phyloP scores from a whole-genome alignment of 2,113 vertebrate species.

The Euleptes europaea region DNA sequence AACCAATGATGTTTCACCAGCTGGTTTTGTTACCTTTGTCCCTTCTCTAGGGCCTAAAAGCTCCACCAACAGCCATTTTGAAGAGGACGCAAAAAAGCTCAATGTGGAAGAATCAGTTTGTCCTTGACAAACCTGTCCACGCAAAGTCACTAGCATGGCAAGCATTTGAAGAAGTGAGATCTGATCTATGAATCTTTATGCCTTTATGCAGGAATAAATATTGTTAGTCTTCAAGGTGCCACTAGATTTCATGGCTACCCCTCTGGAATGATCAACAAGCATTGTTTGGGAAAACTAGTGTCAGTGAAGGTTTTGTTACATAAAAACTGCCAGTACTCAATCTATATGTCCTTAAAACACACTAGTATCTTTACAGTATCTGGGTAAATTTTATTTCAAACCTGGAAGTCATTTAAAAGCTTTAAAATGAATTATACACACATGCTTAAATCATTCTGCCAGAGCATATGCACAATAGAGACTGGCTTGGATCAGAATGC shows the following conservation, averaged over 20 bases:
- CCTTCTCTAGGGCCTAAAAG: not conserved
- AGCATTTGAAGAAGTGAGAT: too few species aligned
- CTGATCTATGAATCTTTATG: too few species aligned
- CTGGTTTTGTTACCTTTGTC: not conserved
- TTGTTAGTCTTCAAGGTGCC: too few species aligned
- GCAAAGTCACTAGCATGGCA: not conserved
- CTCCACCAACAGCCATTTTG: not conserved
- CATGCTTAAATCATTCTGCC: slow-evolving; percentile 23
- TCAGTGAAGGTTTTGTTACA: slow-evolving; percentile 3
- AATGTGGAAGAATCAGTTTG: not conserved
- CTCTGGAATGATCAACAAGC: too few species aligned
- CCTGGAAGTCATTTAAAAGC: slow-evolving; percentile 16
- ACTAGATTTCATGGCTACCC: too few species aligned
- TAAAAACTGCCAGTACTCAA: not conserved
- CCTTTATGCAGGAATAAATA: too few species aligned
- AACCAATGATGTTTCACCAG: not conserved
- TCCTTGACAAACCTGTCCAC: not conserved
- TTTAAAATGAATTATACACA: not conserved
- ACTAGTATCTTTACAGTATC: not conserved
- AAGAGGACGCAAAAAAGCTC: not conserved
- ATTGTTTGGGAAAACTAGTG: slow-evolving; percentile 3
- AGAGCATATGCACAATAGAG: not conserved
- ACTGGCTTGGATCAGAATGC: slow-evolving; percentile 40
- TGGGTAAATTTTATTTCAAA: not conserved
- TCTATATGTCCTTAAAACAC: not conserved